These are phyloP conservation scores for Tapera naevia DNA, from an alignment of 2,797 vertebrate genomes.

Conservation along the genomic window DNA sequence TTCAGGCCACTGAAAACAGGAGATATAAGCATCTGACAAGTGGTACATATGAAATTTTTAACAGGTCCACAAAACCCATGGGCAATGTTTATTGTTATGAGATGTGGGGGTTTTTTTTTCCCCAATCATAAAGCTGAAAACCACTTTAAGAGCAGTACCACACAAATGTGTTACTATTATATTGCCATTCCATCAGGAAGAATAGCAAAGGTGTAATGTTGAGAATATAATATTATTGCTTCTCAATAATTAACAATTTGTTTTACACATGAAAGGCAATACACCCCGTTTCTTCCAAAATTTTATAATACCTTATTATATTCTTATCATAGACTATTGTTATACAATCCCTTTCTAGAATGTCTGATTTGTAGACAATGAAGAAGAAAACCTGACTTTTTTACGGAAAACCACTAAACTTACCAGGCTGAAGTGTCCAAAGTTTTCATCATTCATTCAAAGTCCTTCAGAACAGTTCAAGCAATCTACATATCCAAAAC, in stretches of 20 bases:
- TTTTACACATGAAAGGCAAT: background rate
- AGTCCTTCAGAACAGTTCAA: background rate
- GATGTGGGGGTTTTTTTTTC: background rate
- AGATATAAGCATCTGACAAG: background rate
- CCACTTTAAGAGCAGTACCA: background rate
- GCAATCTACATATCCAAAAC: background rate
- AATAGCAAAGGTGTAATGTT: background rate
- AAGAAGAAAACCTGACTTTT: background rate
- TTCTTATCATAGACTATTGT: background rate
- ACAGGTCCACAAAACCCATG: background rate
- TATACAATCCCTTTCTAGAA: background rate
- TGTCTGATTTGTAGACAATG: background rate
- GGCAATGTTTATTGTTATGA: background rate
- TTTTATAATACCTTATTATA: background rate
- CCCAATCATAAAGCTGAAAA: background rate
- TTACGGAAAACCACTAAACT: background rate
- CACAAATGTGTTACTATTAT: background rate
- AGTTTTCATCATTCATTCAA: background rate
- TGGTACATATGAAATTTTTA: background rate
- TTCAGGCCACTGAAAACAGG: background rate
- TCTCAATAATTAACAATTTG: background rate
- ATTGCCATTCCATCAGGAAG: background rate
- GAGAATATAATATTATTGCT: background rate
- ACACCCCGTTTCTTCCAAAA: background rate
- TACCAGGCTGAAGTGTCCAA: background rate